Evolutionary conservation across 2,113 vertebrate species (phyloP).

Genomic region (Lethenteron camtschaticum): DNA sequence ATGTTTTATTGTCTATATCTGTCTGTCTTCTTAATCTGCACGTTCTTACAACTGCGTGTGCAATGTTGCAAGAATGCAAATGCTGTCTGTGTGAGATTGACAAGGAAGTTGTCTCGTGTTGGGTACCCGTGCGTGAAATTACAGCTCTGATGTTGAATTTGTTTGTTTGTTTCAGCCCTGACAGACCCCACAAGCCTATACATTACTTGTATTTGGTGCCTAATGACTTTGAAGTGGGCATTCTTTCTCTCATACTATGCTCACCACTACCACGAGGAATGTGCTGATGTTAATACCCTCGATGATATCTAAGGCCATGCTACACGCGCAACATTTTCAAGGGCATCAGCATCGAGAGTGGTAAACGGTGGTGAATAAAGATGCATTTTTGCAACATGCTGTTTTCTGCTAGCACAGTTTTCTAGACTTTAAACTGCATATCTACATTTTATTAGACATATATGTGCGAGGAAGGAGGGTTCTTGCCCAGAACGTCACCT

Average conservation of each 20-base stretch:
- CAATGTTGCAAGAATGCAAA: background rate
- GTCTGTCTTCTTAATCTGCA: background rate
- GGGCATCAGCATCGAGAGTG: too few relatives aligned
- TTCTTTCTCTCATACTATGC: conserved; percentile 36
- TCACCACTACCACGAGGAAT: conserved; percentile 56
- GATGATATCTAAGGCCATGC: conserved; percentile 42
- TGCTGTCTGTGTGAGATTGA: background rate
- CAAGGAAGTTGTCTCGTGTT: too few relatives aligned
- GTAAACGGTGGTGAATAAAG: too few relatives aligned
- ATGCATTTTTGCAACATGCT: too few relatives aligned
- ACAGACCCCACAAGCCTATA: conserved; percentile 50
- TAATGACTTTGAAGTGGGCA: conserved; percentile 68
- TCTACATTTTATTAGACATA: too few relatives aligned
- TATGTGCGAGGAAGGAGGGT: too few relatives aligned
- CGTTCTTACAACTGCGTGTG: background rate
- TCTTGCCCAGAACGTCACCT: too few relatives aligned
- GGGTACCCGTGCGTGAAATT: too few relatives aligned
- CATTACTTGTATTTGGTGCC: conserved; percentile 60
- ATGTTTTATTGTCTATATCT: background rate
- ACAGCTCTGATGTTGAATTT: background rate
- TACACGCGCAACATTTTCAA: too few relatives aligned
- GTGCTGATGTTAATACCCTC: conserved; percentile 71
- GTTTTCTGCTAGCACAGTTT: too few relatives aligned
- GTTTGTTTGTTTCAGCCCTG: conserved; percentile 25
- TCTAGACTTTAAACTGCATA: too few relatives aligned